Percentiles rank a stretch among this genome's conserved stretches.
phyloP scores from a whole-genome alignment of 1,140 invertebrate species.

The Drosophila bifasciata region DNA sequence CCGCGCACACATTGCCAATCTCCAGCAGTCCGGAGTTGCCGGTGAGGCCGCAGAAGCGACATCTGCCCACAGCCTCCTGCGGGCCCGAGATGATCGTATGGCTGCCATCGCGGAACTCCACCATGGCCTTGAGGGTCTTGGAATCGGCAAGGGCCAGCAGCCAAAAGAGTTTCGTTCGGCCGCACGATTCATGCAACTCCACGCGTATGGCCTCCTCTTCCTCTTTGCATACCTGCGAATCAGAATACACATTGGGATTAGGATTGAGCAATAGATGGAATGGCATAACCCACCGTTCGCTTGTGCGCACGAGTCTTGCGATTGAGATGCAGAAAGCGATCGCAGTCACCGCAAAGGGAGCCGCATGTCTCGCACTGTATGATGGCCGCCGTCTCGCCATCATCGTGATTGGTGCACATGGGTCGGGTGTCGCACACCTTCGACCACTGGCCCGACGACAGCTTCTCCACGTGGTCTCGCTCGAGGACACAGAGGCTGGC shows the following conservation, averaged over 20 bases:
- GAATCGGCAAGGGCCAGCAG: constrained; percentile 95
- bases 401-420: constrained; percentile 98
- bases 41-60: constrained; percentile 95
- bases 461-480: constrained; percentile 94
- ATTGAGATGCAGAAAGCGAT: constrained; percentile 96
- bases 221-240: constrained; percentile 92
- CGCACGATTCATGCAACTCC: constrained; percentile 97
- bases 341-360: constrained; percentile 97
- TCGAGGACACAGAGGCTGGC: constrained; percentile 97
- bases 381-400: constrained; percentile 96
- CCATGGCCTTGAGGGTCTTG: constrained; percentile 95
- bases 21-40: constrained; percentile 93
- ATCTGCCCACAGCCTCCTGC: constrained; percentile 88
- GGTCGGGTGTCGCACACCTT: constrained; percentile 84
- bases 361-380: constrained; percentile 96
- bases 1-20: constrained; percentile 96
- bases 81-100: constrained; percentile 83
- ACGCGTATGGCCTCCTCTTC: constrained; percentile 97
- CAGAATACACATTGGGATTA: not conserved
- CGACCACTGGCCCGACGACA: constrained; percentile 90
- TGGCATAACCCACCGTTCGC: constrained; percentile 87
- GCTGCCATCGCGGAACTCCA: constrained; percentile 94
- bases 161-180: constrained; percentile 97
- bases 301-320: constrained; percentile 93
- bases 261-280: too few species aligned